Evolutionary conservation across 2,797 vertebrate species (phyloP), one percentile per base, ranked within the genome.

Genomic region (Holocentrus rufus): DNA sequence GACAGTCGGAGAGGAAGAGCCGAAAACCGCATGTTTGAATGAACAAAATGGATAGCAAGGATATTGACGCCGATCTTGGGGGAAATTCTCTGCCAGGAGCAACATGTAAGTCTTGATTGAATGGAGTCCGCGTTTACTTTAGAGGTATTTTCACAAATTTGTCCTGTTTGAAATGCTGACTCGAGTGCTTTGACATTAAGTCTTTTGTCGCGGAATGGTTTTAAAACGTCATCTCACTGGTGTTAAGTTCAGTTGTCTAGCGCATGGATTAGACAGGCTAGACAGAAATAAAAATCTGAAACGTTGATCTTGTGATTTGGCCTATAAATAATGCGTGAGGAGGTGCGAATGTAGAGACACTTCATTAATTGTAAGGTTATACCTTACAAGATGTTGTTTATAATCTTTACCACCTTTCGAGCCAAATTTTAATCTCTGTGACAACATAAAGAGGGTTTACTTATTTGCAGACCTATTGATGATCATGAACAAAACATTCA

Each of bases 71-170:
- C 81, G 81, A 83, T 65, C 87, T 91, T 90, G 90, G 91, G 69
- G 90, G 83, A 77, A 77, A 82, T 25, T 82, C 69, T 50, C 65
- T 79, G 9, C 67, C 74, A 30, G 74, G 58, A 83, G 85, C 88
- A 81, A 82, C 87, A 85, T 64, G 94, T 95, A 93, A 95, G 94
- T 93, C 17, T 53, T 69, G 4, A 25, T 20, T 17, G 14, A 25
- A 5, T 13, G 5, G 8, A 9, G 0, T 23, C 8, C 18, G 5
- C 44, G 11, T 31, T 1, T n/a, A 14, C 52, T 15, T 59, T 1
- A 22, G 42, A 61, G 23, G 7, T 27, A 46, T 46, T 46, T 46
- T 15, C 15, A 46, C 44, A 7, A 9, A 27, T 46, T 7, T 54
- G 54, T 36, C 10, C 10, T 1, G 4, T 65, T 52, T n/a, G 7